Evolutionary conservation across 2,113 vertebrate species (phyloP), one percentile per base, ranked within the genome.

Genomic region (Crypturellus undulatus): DNA sequence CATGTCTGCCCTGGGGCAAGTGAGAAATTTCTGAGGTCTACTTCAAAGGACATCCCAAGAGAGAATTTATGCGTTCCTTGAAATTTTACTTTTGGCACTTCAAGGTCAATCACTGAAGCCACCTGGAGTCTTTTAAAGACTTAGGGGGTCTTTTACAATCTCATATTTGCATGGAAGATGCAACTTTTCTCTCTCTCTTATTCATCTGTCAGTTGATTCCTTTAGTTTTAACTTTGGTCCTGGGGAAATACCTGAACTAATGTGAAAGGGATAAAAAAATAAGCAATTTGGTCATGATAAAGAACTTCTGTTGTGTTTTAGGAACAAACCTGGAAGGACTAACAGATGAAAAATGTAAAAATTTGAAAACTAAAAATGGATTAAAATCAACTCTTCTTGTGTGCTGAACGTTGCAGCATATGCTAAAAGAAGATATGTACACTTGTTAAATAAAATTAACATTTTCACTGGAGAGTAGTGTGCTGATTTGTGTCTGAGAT

Each of bases 291-390:
- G 21, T 49, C 49, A 49, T 24, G 49, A 49, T 49, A 83, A 49
- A 49, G 49, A 49, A 10, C 17, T 42, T 67, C 25, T 38, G 32
- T 45, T 76, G 22, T n/a, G 22, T 54, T 58, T 79, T 43, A 79
- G 70, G 45, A 89, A 38, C 34, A 89, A 84, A 65, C 51, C 68
- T 51, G 36, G 58, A 87, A 91, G 47, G n/a, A 34, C 34, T 72
- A 82, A 73, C 65, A 60, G 84, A 58, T 84, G 67, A 92, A 71
- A 87, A 75, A 69, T 30, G 14, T 21, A 83, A 87, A 25, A 25
- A 85, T 34, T 70, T 76, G 28, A 65, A 89, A 91, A 54, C 30
- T 81, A 87, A 94, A 94, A 90, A 72, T 88, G 92, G 84, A 76
- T 49, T 6, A 10, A 78, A 93, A 42, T 52, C 54, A 92, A 54